These are phyloP conservation scores for Oryzias sinensis DNA, from an alignment of 2,797 vertebrate genomes.

Conservation along the genomic window DNA sequence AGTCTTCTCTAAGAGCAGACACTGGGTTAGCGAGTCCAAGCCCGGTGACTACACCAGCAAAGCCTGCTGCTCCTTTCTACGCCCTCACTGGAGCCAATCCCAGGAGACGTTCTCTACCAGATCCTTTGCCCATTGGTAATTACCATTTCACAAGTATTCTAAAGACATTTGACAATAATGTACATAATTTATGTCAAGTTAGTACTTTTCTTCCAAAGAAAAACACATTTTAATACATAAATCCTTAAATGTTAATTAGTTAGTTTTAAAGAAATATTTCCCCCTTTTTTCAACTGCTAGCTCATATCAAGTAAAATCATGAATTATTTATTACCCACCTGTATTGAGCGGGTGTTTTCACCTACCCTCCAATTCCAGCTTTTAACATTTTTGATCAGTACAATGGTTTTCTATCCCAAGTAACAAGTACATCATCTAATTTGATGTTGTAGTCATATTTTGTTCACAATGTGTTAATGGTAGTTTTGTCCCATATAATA, in stretches of 20 bases:
- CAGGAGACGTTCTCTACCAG: constrained; percentile 88
- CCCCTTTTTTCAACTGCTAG: constrained; percentile 1
- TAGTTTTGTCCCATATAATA: background rate
- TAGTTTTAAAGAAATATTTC: background rate
- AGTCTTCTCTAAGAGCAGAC: constrained; percentile 87
- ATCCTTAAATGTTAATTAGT: background rate
- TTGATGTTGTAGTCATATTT: constrained; percentile 4
- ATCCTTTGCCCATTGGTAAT: constrained; percentile 86
- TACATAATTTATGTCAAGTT: constrained; percentile 4
- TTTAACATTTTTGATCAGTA: background rate
- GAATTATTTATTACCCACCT: constrained; percentile 12
- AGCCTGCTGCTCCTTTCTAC: constrained; percentile 86
- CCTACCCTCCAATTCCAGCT: background rate
- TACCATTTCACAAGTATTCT: constrained; percentile 17
- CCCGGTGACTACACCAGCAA: constrained; percentile 83
- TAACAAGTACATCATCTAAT: background rate
- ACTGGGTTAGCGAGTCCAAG: constrained; percentile 83
- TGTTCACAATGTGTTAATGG: constrained; percentile 8
- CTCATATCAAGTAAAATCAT: background rate
- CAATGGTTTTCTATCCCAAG: background rate
- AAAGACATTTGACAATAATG: constrained; percentile 2
- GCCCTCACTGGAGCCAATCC: constrained; percentile 87
- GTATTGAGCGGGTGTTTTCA: background rate
- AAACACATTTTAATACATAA: constrained; percentile 3
- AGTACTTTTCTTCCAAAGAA: background rate